These are phyloP conservation scores for Gambusia yucatana DNA, from an alignment of 2,797 vertebrate species.

Conservation along the genomic window DNA sequence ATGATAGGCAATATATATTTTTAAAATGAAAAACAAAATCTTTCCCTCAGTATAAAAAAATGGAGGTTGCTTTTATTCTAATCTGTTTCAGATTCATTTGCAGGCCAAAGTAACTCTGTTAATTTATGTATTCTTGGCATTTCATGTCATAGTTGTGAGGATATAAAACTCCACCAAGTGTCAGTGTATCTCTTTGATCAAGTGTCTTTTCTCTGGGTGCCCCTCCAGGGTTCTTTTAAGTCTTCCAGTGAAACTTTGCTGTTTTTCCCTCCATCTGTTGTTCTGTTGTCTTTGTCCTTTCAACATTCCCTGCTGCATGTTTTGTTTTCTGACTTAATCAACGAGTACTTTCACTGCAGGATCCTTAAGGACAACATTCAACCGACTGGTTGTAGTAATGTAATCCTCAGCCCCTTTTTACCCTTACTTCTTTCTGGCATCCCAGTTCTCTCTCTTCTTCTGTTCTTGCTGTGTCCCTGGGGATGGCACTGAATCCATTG, in stretches of 20 bases:
- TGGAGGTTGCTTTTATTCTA: background rate
- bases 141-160: constrained; percentile 52
- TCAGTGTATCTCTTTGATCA: constrained; percentile 64
- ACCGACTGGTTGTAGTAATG: constrained; percentile 39
- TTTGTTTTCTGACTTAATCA: constrained; percentile 18
- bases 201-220: constrained; percentile 45
- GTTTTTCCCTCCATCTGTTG: constrained; percentile 19
- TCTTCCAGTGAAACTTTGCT: constrained; percentile 46
- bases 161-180: constrained; percentile 54
- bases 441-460: background rate
- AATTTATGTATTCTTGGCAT: constrained; percentile 39
- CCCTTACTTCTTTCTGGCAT: constrained; percentile 13
- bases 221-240: constrained; percentile 51
- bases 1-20: background rate
- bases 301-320: constrained; percentile 13
- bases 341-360: constrained; percentile 3
- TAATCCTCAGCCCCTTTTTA: constrained; percentile 16
- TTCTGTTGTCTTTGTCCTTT: constrained; percentile 28
- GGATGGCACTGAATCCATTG: constrained; percentile 42
- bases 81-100: background rate
- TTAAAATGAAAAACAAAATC: background rate
- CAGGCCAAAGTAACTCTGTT: constrained; percentile 38
- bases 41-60: background rate
- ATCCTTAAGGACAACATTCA: constrained; percentile 44
- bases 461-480: constrained; percentile 21